Evolutionary conservation across 2,888 invertebrate species (phyloP).

Genomic region (Gisinianus flammeolus): DNA sequence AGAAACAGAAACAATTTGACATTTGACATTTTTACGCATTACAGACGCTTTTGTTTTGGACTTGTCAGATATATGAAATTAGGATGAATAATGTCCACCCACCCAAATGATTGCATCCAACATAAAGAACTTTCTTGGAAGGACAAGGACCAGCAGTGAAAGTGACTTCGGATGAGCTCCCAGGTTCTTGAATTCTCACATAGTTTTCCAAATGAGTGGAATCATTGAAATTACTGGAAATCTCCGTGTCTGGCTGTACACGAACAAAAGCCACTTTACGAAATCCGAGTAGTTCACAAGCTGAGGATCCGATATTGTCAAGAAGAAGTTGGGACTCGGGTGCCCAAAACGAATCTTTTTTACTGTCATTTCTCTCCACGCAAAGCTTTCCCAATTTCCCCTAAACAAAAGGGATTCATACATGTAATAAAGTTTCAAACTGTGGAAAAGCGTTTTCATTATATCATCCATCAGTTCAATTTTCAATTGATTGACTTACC

Average conservation of each 20-base stretch:
- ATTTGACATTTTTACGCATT: background rate
- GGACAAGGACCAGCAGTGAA: conserved; percentile 79
- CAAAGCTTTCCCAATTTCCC: conserved; percentile 57
- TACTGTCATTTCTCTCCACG: conserved; percentile 53
- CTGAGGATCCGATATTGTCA: conserved; percentile 57
- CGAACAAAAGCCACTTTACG: conserved; percentile 76
- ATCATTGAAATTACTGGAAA: conserved; percentile 42
- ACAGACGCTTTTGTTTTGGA: background rate
- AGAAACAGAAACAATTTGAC: background rate
- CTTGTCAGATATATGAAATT: background rate
- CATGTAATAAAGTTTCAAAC: background rate
- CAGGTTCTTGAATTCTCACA: conserved; percentile 80
- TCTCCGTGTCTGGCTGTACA: conserved; percentile 68
- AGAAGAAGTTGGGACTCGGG: conserved; percentile 54
- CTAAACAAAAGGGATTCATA: conserved; percentile 41
- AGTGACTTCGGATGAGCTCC: conserved; percentile 76
- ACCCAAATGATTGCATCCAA: conserved; percentile 79
- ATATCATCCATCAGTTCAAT: no score
- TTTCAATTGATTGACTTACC: conserved; percentile 38
- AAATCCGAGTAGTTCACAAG: conserved; percentile 59
- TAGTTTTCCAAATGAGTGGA: conserved; percentile 66
- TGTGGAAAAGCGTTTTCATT: background rate
- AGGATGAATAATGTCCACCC: conserved; percentile 59
- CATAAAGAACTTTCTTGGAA: conserved; percentile 76
- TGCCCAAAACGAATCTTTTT: conserved; percentile 50